A percentile compares a stretch with the other conserved stretches of the same genome.
phyloP scores from a whole-genome alignment of 1,140 invertebrate genomes.

The Drosophila ogumai region DNA sequence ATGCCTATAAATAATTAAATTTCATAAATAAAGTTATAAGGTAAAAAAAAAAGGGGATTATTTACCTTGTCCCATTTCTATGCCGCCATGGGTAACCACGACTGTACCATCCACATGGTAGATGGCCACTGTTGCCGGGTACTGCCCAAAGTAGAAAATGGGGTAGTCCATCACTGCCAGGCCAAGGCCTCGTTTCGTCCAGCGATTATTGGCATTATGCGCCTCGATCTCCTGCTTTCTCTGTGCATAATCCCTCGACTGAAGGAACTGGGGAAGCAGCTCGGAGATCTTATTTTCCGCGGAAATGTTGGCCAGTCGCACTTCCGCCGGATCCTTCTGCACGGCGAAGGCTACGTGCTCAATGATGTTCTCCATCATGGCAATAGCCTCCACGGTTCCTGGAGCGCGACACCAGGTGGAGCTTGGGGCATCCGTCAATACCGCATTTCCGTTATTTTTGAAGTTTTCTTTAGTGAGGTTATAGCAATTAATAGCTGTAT shows the following conservation, averaged over 20 bases:
- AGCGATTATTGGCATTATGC: constrained; percentile 88
- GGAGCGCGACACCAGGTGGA: constrained; percentile 88
- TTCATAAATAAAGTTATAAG: background rate
- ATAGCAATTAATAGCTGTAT: constrained; percentile 87
- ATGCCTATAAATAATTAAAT: constrained; percentile 83
- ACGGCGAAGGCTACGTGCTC: constrained; percentile 91
- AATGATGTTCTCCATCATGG: constrained; percentile 91
- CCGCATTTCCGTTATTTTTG: constrained; percentile 86
- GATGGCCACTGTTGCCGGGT: constrained; percentile 87
- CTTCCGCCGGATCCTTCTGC: constrained; percentile 89
- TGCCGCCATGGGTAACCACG: constrained; percentile 88
- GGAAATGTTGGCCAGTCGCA: constrained; percentile 88
- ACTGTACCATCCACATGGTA: constrained; percentile 89
- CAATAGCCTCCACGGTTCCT: constrained; percentile 88
- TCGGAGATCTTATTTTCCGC: constrained; percentile 84
- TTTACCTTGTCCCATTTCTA: constrained; percentile 90
- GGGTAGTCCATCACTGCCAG: constrained; percentile 87
- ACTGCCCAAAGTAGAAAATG: constrained; percentile 85
- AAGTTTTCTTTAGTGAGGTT: constrained; percentile 85
- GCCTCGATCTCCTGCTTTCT: constrained; percentile 86
- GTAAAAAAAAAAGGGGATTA: too few species aligned
- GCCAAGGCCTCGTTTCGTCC: constrained; percentile 88
- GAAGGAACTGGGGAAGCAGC: constrained; percentile 67
- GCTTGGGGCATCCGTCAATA: constrained; percentile 88
- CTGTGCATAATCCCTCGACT: constrained; percentile 85